Evolutionary conservation across 2,113 vertebrate genomes (phyloP).

Genomic region (Dromas ardeola): DNA sequence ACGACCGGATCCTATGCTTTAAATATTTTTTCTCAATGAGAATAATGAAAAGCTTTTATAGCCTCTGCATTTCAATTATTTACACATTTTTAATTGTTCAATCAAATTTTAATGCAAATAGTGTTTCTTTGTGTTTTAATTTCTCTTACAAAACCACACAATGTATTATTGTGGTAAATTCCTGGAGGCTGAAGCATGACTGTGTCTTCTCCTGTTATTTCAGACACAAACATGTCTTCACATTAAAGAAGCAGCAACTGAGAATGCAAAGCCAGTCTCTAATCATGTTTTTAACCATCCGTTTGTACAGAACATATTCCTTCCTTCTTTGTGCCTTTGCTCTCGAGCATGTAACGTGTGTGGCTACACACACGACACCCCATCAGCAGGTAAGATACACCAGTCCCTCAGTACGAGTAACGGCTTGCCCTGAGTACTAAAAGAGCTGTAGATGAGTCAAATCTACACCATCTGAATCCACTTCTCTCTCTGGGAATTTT

Average conservation of each 20-base stretch:
- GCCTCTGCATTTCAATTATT: slow-evolving; percentile 15
- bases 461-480: neutral
- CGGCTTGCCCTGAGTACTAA: neutral
- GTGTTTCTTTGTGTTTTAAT: neutral
- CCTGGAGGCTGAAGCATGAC: neutral
- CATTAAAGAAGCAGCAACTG: neutral
- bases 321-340: neutral
- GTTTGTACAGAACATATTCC: neutral
- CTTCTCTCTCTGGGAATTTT: neutral
- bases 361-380: neutral
- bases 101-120: neutral
- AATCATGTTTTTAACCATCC: neutral
- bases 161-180: neutral
- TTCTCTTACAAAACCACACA: neutral
- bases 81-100: neutral
- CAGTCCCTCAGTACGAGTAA: neutral
- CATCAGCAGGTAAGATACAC: neutral
- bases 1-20: neutral
- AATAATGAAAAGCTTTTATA: neutral
- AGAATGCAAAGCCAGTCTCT: neutral
- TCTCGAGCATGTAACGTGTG: neutral
- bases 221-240: neutral
- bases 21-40: neutral
- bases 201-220: neutral
- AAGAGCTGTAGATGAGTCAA: neutral